Base-by-base conservation (phyloP, 2,113 vertebrate species). In the Clupea harengus region DNA sequence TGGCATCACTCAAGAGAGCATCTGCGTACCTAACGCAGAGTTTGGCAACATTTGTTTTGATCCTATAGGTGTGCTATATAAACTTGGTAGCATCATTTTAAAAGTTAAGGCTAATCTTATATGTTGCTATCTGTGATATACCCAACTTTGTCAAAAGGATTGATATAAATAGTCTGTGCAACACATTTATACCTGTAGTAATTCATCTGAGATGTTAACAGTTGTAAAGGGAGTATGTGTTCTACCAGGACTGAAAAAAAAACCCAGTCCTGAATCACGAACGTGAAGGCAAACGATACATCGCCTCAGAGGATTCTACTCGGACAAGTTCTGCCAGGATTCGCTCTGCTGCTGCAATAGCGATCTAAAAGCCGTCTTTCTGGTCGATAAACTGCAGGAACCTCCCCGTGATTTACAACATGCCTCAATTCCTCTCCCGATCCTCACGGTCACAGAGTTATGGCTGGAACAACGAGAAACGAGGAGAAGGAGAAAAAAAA, bases 391-490 rank as follows among this genome's bases (percentile, higher is more conserved):
- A 82, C 87, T 18, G 17, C 85, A 88, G 83, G 67, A 89, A 85
- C 83, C 7, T 39, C 3, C 39, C 18, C n/a, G 54, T 84, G 72
- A 91, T 89, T 90, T 89, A 90, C 81, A 81, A 81, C 83, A 81
- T 45, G 81, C 81, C 81, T 57, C 45, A 6, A 57, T 84, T 86
- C 80, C 81, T 86, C 84, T 72, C 54, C 54, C 80, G 49, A 83
- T 22, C 81, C 17, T 67, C 81, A 84, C 28, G 47, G 85, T 82
- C 67, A 50, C 44, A 46, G 45, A 81, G 46, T 82, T 87, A 89
- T 18, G 52, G 10, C 13, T 25, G 45, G 44, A 52, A 75, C 78
- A 45, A 54, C 9, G 82, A 45, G 44, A 83, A 82, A 45, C 6
- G 22, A 39, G 75, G n/a, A 17, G 25, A 47, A 13, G n/a, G 17